A percentile compares a stretch with the other conserved stretches of the same genome.
Evolutionary conservation across 2,888 invertebrate genomes (phyloP).

Genomic region (Nymphalis polychloros): DNA sequence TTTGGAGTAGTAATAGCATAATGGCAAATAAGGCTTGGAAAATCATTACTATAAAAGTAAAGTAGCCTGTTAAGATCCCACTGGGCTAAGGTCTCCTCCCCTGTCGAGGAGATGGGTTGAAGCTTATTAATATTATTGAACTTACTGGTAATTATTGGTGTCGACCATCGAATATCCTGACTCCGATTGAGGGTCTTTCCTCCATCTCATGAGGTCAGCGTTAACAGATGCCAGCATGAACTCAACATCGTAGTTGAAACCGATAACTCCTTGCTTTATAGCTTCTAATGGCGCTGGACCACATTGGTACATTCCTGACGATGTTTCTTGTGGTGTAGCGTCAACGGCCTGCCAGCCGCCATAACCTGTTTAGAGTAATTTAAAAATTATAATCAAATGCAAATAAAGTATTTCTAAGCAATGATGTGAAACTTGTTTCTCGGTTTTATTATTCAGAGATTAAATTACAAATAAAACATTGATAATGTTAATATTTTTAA

Average conservation of each 20-base stretch:
- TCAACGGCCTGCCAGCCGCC: slow-evolving; percentile 96
- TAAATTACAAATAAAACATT: too few relatives aligned
- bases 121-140: background rate
- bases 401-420: too few relatives aligned
- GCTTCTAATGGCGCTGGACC: slow-evolving; percentile 91
- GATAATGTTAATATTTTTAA: too few relatives aligned
- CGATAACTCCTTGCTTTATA: slow-evolving; percentile 88
- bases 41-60: too few relatives aligned
- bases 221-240: slow-evolving; percentile 92
- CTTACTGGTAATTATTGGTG: slow-evolving; percentile 87
- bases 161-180: slow-evolving; percentile 86
- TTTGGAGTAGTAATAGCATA: too few relatives aligned
- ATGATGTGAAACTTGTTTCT: too few relatives aligned
- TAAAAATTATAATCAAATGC: too few relatives aligned
- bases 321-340: slow-evolving; percentile 91
- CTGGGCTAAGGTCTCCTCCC: too few relatives aligned
- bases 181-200: slow-evolving; percentile 83
- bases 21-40: too few relatives aligned
- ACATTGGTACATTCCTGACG: slow-evolving; percentile 87
- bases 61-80: too few relatives aligned
- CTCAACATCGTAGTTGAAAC: slow-evolving; percentile 87
- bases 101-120: too few relatives aligned
- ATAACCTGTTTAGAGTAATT: slow-evolving; percentile 76
- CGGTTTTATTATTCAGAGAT: too few relatives aligned
- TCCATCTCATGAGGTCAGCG: slow-evolving; percentile 91